phyloP scores from a whole-genome alignment of 1,140 invertebrate species.

The Steinernema khuongi region DNA sequence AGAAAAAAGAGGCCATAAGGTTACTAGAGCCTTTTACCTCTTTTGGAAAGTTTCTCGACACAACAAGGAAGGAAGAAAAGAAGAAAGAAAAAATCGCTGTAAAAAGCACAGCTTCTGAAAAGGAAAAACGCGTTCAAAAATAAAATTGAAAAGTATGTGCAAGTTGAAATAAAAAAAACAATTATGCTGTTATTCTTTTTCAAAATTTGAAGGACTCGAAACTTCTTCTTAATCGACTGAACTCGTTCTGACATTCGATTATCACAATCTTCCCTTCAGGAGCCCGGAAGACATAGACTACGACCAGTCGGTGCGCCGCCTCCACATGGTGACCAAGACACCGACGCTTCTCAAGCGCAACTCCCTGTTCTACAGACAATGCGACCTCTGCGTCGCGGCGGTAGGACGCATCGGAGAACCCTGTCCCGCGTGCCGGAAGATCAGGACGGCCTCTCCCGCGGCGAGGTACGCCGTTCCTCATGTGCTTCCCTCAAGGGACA shows the following conservation, averaged over 20 bases:
- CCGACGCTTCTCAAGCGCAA: conserved; percentile 20
- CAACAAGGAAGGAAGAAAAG: too few species aligned
- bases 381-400: conserved; percentile 21
- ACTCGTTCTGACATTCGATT: neutral
- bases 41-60: too few species aligned
- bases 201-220: too few species aligned
- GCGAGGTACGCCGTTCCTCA: neutral
- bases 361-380: conserved; percentile 21
- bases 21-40: too few species aligned
- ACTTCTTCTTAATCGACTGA: neutral
- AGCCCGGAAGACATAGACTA: conserved; percentile 1
- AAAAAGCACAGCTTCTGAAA: too few species aligned
- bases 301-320: neutral
- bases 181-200: too few species aligned
- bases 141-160: too few species aligned
- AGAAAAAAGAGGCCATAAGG: too few species aligned
- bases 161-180: too few species aligned
- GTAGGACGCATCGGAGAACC: neutral
- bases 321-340: conserved; percentile 6
- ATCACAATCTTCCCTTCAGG: neutral
- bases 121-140: too few species aligned
- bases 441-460: neutral
- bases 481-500: neutral
- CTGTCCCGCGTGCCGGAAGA: conserved; percentile 11
- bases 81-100: too few species aligned